A percentile compares a stretch with the other conserved stretches of the same genome.
phyloP scores from a whole-genome alignment of 2,888 invertebrate species.

The Ophioninae sp. region DNA sequence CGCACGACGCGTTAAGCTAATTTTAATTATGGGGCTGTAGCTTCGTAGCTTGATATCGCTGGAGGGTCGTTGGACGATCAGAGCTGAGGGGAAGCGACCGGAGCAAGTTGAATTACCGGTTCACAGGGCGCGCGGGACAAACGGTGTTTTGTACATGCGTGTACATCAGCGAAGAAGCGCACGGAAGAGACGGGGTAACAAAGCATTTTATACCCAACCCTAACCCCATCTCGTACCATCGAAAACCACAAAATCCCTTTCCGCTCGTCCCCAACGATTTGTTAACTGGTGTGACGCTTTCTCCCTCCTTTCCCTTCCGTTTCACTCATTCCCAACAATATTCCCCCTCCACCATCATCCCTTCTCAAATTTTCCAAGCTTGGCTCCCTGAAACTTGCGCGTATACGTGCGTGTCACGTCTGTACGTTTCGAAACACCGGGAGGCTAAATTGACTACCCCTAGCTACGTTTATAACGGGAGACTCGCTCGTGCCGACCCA shows the following conservation, averaged over 20 bases:
- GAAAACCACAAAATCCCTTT: slow-evolving; percentile 76
- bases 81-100: slow-evolving; percentile 37
- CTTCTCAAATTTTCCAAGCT: neutral
- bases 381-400: neutral
- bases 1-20: slow-evolving; percentile 68
- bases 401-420: slow-evolving; percentile 1
- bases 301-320: no score
- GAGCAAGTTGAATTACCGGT: slow-evolving; percentile 51
- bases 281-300: no score
- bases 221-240: slow-evolving; percentile 70
- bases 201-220: slow-evolving; percentile 78
- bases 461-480: slow-evolving; percentile 9
- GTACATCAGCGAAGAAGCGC: slow-evolving; percentile 25
- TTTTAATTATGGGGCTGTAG: slow-evolving; percentile 77
- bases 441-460: slow-evolving; percentile 42
- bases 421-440: slow-evolving; percentile 18
- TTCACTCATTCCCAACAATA: no score
- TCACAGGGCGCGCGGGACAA: slow-evolving; percentile 48
- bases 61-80: slow-evolving; percentile 3
- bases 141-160: slow-evolving; percentile 19
- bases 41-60: slow-evolving; percentile 48
- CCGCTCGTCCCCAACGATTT: slow-evolving; percentile 76
- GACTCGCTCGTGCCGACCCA: slow-evolving; percentile 29
- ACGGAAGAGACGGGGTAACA: slow-evolving; percentile 78
- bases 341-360: neutral